Evolutionary conservation across 2,888 invertebrate species (phyloP).

Genomic region (Neelides folsomi): DNA sequence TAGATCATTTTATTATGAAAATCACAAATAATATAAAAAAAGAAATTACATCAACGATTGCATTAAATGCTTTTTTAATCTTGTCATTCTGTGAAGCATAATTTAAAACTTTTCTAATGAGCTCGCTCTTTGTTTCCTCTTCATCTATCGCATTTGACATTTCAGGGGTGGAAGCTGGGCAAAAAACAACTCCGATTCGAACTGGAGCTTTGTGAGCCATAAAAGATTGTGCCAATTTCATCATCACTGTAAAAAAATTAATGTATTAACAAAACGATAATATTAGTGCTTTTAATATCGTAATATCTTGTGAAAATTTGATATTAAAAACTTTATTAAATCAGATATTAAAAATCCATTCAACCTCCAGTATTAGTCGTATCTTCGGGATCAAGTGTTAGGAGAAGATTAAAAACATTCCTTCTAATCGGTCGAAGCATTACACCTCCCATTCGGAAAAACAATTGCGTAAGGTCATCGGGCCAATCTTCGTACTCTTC

Average conservation of each 20-base stretch:
- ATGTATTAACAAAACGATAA: too few relatives aligned
- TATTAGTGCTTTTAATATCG: too few relatives aligned
- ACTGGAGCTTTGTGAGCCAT: conserved; percentile 79
- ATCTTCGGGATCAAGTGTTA: conserved; percentile 28
- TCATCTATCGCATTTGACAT: conserved; percentile 13
- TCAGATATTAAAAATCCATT: too few relatives aligned
- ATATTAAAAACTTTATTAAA: neutral
- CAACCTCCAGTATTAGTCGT: conserved; percentile 17
- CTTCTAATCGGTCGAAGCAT: conserved; percentile 80
- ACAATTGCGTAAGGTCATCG: conserved; percentile 68
- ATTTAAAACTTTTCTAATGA: conserved; percentile 26
- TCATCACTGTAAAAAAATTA: conserved; percentile 50
- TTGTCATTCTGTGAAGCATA: conserved; percentile 24
- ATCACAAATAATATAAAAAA: neutral
- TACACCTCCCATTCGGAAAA: conserved; percentile 94
- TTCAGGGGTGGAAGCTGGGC: conserved; percentile 8
- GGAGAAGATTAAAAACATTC: conserved; percentile 42
- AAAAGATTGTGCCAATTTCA: conserved; percentile 81
- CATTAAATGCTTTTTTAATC: conserved; percentile 22
- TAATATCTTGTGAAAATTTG: neutral
- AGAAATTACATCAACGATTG: conserved; percentile 25
- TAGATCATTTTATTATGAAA: neutral
- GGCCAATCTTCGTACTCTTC: conserved; percentile 80
- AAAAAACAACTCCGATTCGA: conserved; percentile 73
- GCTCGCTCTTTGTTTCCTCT: conserved; percentile 6